Conservation (phyloP, 2,888 invertebrate genomes). For the Caenorhabditis japonica region DNA sequence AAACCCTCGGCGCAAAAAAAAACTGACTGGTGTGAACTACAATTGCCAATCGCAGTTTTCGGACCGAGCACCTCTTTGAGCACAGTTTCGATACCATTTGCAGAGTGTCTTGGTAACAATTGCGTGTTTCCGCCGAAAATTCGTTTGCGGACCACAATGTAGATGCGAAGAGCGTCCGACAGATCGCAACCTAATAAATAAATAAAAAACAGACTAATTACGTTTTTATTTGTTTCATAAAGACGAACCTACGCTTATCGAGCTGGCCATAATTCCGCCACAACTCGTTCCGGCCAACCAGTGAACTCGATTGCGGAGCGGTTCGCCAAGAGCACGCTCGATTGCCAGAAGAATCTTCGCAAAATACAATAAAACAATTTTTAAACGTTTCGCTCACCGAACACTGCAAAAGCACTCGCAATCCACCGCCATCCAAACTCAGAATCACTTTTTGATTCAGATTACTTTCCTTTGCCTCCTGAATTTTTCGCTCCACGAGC, state of each 20-base stretch:
- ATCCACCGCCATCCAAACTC: constrained; percentile 59
- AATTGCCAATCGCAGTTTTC: constrained; percentile 38
- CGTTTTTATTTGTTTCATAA: neutral
- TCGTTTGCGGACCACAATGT: constrained; percentile 39
- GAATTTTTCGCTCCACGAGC: constrained; percentile 37
- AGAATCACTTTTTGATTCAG: constrained; percentile 53
- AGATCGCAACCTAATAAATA: constrained; percentile 17
- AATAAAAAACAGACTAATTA: neutral
- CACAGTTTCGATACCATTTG: constrained; percentile 45
- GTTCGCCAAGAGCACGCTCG: constrained; percentile 48
- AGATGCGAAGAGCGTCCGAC: constrained; percentile 35
- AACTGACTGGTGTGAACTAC: constrained; percentile 46
- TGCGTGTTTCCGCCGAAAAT: constrained; percentile 56
- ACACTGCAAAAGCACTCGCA: constrained; percentile 40
- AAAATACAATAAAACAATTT: neutral
- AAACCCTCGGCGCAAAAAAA: neutral
- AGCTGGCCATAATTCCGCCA: constrained; percentile 56
- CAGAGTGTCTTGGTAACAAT: constrained; percentile 54
- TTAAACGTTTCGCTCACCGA: constrained; percentile 2
- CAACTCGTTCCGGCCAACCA: constrained; percentile 62
- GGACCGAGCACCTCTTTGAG: constrained; percentile 52
- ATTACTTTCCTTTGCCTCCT: constrained; percentile 36
- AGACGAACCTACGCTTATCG: constrained; percentile 45
- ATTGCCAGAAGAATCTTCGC: constrained; percentile 50
- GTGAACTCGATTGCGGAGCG: constrained; percentile 45